These are phyloP conservation scores for Alethe diademata DNA, from an alignment of 2,113 vertebrate species.

Conservation along the genomic window DNA sequence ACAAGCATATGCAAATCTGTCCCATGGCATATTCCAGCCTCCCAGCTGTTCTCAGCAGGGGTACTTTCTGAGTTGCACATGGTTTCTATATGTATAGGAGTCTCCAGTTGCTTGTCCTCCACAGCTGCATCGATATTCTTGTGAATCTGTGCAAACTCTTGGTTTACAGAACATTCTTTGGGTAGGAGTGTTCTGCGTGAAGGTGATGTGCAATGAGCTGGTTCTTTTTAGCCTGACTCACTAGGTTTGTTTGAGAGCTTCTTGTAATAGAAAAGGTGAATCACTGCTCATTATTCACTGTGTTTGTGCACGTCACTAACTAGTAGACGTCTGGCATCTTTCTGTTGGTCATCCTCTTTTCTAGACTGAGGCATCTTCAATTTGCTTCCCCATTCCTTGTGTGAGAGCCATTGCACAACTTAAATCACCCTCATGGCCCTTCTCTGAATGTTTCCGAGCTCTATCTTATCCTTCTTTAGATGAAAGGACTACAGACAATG, in stretches of 20 bases:
- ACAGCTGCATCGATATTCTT: neutral
- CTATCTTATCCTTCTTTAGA: neutral
- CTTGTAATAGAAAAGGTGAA: neutral
- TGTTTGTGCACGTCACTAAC: neutral
- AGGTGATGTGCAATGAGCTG: neutral
- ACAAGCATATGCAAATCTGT: accelerated
- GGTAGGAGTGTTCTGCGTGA: neutral
- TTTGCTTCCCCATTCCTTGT: neutral
- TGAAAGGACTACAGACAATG: neutral
- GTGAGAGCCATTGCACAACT: neutral
- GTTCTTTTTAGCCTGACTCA: neutral
- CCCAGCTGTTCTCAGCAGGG: neutral
- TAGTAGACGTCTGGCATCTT: neutral
- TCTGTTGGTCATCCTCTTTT: neutral
- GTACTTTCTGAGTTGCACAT: neutral
- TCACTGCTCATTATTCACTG: neutral
- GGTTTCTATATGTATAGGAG: neutral
- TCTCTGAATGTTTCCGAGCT: neutral
- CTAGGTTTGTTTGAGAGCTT: neutral
- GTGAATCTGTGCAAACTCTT: neutral
- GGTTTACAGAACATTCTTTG: neutral
- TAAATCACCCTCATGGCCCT: neutral
- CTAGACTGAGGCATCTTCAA: neutral
- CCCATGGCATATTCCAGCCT: neutral
- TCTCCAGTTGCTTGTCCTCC: neutral